Percentiles rank a stretch among this genome's conserved stretches.
These are phyloP conservation scores for Propithecus deckenii DNA, from an alignment of 2,797 vertebrate genomes.

Conservation along the genomic window DNA sequence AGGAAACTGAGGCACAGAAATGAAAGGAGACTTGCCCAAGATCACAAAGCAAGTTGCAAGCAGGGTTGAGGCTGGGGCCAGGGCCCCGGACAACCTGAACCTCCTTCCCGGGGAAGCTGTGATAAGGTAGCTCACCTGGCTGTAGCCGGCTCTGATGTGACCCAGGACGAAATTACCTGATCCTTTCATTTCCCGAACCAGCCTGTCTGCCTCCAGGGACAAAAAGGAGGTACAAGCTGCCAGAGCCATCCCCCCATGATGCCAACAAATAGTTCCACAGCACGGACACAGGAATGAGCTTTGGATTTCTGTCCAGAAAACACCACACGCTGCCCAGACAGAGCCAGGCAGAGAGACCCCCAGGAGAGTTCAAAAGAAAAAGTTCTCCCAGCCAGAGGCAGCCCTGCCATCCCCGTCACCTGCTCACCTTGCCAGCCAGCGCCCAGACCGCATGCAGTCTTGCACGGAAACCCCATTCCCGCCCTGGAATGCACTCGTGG, in stretches of 20 bases:
- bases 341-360: not conserved
- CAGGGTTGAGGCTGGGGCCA: not conserved
- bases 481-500: not conserved
- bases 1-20: not conserved
- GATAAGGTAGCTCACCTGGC: not conserved
- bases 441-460: not conserved
- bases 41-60: not conserved
- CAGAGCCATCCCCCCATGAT: not conserved
- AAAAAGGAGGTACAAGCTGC: constrained; percentile 19
- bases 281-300: not conserved
- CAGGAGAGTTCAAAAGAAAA: constrained; percentile 28
- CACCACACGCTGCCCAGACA: not conserved
- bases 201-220: not conserved
- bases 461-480: not conserved
- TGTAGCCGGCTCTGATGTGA: not conserved
- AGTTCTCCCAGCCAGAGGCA: not conserved
- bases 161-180: not conserved
- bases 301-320: constrained; percentile 17
- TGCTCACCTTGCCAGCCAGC: rapidly evolving
- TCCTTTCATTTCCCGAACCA: constrained; percentile 42
- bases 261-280: constrained; percentile 4
- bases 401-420: not conserved
- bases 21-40: not conserved
- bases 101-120: not conserved
- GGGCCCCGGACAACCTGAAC: rapidly evolving